Evolutionary conservation across 2,113 vertebrate species (phyloP).

Genomic region (Craseonycteris thonglongyai): DNA sequence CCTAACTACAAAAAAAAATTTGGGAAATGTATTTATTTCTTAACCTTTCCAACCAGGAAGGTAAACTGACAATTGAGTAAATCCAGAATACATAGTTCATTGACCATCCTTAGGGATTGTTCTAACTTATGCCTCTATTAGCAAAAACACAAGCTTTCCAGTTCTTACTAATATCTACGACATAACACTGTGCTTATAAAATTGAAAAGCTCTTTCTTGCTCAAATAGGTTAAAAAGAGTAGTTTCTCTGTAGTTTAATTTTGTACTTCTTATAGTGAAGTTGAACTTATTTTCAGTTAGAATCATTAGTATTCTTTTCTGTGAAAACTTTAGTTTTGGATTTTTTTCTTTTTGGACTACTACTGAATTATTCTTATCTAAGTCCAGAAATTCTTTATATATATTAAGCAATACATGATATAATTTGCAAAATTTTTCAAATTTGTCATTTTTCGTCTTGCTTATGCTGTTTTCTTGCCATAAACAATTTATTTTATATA

Average conservation of each 20-base stretch:
- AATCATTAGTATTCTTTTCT: background rate
- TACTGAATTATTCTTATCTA: background rate
- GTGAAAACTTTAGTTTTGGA: background rate
- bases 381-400: background rate
- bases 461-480: background rate
- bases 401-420: background rate
- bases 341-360: background rate
- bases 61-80: background rate
- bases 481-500: background rate
- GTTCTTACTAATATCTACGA: background rate
- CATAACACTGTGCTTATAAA: background rate
- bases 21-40: too few species aligned
- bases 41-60: background rate
- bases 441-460: background rate
- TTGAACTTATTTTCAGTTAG: background rate
- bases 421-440: background rate
- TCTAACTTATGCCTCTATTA: background rate
- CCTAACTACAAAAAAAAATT: background rate
- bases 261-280: conserved; percentile 2
- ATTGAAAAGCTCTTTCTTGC: background rate
- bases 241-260: background rate
- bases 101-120: background rate
- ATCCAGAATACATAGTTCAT: background rate
- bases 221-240: background rate
- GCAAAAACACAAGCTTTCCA: background rate